Evolutionary conservation across 2,888 invertebrate genomes (phyloP), one percentile per base, ranked within the genome.

Genomic region (Rhogogaster chlorosoma): DNA sequence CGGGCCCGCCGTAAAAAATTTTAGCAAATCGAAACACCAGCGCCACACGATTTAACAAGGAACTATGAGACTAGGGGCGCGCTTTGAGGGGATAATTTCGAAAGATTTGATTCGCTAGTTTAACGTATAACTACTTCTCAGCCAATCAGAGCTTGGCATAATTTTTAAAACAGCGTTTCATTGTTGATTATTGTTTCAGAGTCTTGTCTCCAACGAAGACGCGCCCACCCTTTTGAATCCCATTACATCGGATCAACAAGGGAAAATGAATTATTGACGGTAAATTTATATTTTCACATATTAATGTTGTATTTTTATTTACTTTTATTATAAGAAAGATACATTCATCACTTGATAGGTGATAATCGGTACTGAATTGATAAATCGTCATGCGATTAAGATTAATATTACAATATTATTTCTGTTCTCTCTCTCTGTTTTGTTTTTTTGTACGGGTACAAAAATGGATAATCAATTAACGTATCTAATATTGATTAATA

Each of bases 1-100:
- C 90, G 89, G 90, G 77, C 26, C 42, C 5, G 22, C 77, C 49
- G 29, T 18, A 29, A 71, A 38, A 71, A 71, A 73, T 32, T 71
- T 71, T 5, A 26, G n/a, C 38, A 32, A 71, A 71, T 53, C 77
- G 77, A 53, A 53, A 77, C 29, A 77, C 77, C 10, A 32, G 77
- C 77, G 49, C 77, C 32, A 9, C 29, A 9, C n/a, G 53, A 32
- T 1, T n/a, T n/a, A 12, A 7, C 18, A 49, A 29, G 12, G 15
- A 29, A 77, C 77, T 49, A 77, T n/a, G 1, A n/a, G n/a, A 32
- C 32, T 26, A 12, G 1, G 67, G 32, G 32, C 32, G 32, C 18
- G 32, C 15, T 67, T 32, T 32, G 61, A 26, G 61, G 26, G 61
- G 26, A 29, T 3, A 61, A 61, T 61, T 61, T 45, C 29, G 12